Base-by-base conservation (phyloP, 2,113 vertebrate species). In the Amblyornis subalaris region DNA sequence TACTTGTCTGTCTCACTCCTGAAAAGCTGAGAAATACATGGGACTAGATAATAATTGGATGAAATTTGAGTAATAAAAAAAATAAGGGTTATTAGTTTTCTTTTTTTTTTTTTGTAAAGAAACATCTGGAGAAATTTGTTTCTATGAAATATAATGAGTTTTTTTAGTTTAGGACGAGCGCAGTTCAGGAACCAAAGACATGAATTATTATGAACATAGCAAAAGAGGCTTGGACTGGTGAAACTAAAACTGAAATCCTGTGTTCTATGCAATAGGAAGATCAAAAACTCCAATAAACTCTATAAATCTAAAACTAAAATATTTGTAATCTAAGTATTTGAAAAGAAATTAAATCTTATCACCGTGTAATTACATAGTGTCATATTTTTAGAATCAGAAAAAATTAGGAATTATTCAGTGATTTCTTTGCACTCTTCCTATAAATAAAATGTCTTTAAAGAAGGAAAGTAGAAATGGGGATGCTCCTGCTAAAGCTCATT, bases 21-120 rank as follows among this genome's bases (percentile, higher is more conserved):
- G 20, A 12, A 13, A 79, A 62, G 21, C 61, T 89, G 35, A 73
- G 48, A 87, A 82, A 26, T 74, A 47, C 3, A 9, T 45, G 10
- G 4, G 13, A 38, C 25, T 69, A 35, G 17, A 23, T 45, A 42
- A 72, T 54, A 55, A 47, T 12, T 70, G 21, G 5, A 24, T 76
- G 17, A 80, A 57, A 48, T 36, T 51, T 47, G 53, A 47, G 16
- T 35, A 57, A 54, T 26, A 20, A 10, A 10, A 26, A 70, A 35
- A 23, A 38, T 62, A 35, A 42, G 18, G 4, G 3, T 35, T 79
- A 1, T 11, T 36, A 20, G 1, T 7, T 50, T 47, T 17, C 1
- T n/a, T 51, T 14, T 51, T 51, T 3, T 3, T 31, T 31, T 4
- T 73, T 89, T 66, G 3, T 53, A 71, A 62, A 65, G 11, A 74